Conservation (phyloP, 2,797 vertebrate genomes). For the Crocodylus rhombifer region DNA sequence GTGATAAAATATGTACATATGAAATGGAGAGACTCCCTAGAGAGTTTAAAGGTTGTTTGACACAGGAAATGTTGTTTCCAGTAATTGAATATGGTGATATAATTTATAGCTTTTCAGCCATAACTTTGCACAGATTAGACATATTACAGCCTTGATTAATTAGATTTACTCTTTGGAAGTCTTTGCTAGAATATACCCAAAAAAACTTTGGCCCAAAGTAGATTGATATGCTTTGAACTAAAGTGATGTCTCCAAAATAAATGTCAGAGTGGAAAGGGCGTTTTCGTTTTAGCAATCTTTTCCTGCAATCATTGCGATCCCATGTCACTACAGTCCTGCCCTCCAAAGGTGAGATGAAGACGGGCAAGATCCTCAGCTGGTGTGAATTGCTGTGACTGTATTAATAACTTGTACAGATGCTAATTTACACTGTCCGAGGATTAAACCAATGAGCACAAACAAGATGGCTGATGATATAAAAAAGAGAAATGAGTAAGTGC, state of each 20-base stretch:
- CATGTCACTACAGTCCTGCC: not conserved
- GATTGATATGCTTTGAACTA: not conserved
- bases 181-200: not conserved
- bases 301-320: not conserved
- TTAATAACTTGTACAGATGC: not conserved
- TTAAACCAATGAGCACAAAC: not conserved
- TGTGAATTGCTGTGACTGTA: not conserved
- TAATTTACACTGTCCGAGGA: not conserved
- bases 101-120: constrained; percentile 60
- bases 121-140: constrained; percentile 50
- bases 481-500: no score
- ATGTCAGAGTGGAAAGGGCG: not conserved
- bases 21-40: constrained; percentile 33
- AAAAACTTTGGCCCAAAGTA: constrained; percentile 22
- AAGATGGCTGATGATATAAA: not conserved
- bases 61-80: constrained; percentile 62
- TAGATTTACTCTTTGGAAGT: constrained; percentile 37
- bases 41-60: constrained; percentile 19
- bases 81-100: constrained; percentile 65
- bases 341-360: not conserved
- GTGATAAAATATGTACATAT: constrained; percentile 24
- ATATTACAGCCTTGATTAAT: constrained; percentile 42
- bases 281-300: not conserved
- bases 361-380: not conserved
- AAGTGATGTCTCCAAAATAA: not conserved